Evolutionary conservation across 2,113 vertebrate genomes (phyloP).

Genomic region (Damaliscus lunatus): DNA sequence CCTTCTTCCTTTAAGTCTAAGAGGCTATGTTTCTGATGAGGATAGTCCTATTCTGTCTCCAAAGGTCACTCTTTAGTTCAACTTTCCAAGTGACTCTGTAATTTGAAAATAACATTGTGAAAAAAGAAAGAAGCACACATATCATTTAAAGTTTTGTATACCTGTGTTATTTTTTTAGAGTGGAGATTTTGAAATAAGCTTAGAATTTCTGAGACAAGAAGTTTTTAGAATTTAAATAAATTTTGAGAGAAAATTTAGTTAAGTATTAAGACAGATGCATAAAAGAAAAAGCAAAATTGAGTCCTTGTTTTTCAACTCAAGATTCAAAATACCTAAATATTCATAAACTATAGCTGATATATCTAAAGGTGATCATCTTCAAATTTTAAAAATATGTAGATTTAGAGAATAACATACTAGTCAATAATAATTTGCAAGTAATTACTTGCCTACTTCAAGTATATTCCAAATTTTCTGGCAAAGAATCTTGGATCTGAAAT

Average conservation of each 20-base stretch:
- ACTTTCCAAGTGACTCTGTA: background rate
- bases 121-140: background rate
- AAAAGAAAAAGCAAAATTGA: background rate
- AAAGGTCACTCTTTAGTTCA: background rate
- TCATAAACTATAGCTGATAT: background rate
- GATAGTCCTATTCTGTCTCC: background rate
- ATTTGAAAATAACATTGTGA: constrained; percentile 34
- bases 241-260: constrained; percentile 5
- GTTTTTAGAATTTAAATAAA: constrained; percentile 34
- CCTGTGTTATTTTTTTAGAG: background rate
- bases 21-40: background rate
- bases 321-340: background rate
- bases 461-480: background rate
- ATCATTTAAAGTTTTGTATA: background rate
- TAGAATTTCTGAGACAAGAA: background rate
- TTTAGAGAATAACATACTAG: background rate
- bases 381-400: background rate
- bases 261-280: background rate
- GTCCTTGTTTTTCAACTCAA: background rate
- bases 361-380: background rate
- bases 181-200: constrained; percentile 15
- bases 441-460: background rate
- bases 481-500: background rate
- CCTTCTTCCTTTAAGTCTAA: background rate
- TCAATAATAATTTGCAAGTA: background rate